Base-by-base conservation (phyloP, 2,888 invertebrate genomes). In the Suillia variegata region DNA sequence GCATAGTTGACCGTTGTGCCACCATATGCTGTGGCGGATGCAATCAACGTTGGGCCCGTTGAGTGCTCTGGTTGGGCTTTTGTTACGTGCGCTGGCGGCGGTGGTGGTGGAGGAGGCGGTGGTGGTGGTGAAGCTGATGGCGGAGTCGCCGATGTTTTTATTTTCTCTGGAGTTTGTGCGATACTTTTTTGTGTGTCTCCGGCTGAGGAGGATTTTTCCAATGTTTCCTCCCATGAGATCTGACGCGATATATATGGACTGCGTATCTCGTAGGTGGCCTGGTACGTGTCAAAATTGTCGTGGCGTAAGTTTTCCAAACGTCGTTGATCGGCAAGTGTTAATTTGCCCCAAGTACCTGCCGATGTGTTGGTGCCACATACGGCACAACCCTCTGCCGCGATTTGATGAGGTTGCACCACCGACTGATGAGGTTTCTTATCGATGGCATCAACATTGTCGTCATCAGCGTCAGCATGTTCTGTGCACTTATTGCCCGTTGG, bases 231-330 rank as follows among this genome's bases (percentile, higher is more conserved):
- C 77, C 77, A 78, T 54, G 74, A 71, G 56, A 78, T 75, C 61
- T 78, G 78, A 1, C 73, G 68, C 12, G 76, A 76, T 48, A 78
- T 59, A 56, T 76, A 75, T 1, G 77, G 79, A 67, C 77, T 77
- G 24, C 69, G 72, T 22, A 78, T 68, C 59, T 78, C 78, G 54
- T 78, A 78, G 53, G 73, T 76, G 57, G 79, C 70, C 54, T 75
- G 70, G 64, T 78, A 77, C 45, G 74, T 78, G 58, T 73, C 70
- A 61, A 77, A 55, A 31, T 66, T 64, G 20, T 70, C 76, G 26
- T 75, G 73, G 12, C 70, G 62, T 22, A 71, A 42, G 49, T 69
- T 76, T 26, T 65, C 69, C 15, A 69, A 62, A 22, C 74, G 74
- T 74, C 75, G 73, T 42, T 75, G 73, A 62, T 75, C 73, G 8